Base-by-base conservation (phyloP, 2,113 vertebrate species). In the Platanista minor region DNA sequence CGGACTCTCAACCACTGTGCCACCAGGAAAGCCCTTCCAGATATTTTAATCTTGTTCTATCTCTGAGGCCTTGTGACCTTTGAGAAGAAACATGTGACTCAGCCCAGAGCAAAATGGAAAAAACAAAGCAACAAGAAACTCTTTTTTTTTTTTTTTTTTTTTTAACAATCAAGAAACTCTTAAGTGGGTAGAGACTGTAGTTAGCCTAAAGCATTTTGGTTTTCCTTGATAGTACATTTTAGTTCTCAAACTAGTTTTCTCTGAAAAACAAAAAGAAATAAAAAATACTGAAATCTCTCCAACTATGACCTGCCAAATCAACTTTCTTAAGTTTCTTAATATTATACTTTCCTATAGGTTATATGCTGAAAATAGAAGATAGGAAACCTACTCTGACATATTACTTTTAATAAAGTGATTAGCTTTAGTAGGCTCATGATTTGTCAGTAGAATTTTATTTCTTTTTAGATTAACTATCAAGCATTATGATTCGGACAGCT, bases 331-430 rank as follows among this genome's bases (percentile, higher is more conserved):
- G 6, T 25, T 77, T 67, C 39, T 49, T 85, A 84, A 71, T 87
- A 31, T 78, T 90, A 36, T 0, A 71, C 0, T 33, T 96, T 90
- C 2, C 23, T 72, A 71, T 31, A 72, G 64, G 49, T 74, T 66
- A 92, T 49, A 66, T 36, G n/a, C 23, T 74, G 36, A 72, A 46
- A 86, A 33, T 52, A 39, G 72, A 96, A 91, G 23, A 1, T 33
- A 64, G 67, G 8, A 3, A 62, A 67, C 91, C 1, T 82, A 18
- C 11, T 90, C 74, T 96, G 66, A 89, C 43, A 59, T 13, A 91
- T 49, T 83, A 82, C 62, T 97, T 84, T 97, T 84, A 94, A 94
- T 81, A 43, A 96, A 95, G 85, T 66, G 31, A 80, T 86, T 94
- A 72, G 90, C 27, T 93, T 92, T 90, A 92, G 39, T 57, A 78